Conservation (phyloP, 1,140 invertebrate species). For the Drosophila seguyi region DNA sequence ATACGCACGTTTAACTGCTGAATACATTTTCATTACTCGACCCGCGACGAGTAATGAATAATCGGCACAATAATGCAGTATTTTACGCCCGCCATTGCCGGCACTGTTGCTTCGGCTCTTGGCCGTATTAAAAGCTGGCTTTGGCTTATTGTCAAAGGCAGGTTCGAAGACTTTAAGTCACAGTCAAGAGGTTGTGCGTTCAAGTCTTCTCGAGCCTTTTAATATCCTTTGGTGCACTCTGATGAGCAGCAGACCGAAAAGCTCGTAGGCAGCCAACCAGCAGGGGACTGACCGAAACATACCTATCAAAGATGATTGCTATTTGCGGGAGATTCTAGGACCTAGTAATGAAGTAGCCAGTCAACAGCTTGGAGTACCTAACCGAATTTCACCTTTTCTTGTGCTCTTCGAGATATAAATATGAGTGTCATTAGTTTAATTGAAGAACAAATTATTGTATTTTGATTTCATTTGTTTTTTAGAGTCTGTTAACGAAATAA, state of each 20-base stretch:
- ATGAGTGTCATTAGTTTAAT: neutral
- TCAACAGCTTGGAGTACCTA: neutral
- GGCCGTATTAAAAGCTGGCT: conserved; percentile 30
- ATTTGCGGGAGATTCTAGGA: conserved; percentile 1
- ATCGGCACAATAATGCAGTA: conserved; percentile 65
- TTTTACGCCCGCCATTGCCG: conserved; percentile 31
- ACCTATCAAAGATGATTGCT: conserved; percentile 5
- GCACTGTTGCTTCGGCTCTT: conserved; percentile 19
- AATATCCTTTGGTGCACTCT: conserved; percentile 15
- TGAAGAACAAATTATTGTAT: neutral
- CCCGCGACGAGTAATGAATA: conserved; percentile 73
- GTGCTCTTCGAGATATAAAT: neutral
- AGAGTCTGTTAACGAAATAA: neutral
- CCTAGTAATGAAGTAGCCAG: conserved; percentile 1
- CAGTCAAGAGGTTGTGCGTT: neutral
- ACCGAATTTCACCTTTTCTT: neutral
- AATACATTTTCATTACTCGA: conserved; percentile 79
- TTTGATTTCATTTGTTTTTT: neutral
- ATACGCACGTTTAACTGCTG: conserved; percentile 80
- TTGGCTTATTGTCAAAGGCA: conserved; percentile 21
- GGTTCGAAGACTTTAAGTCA: conserved; percentile 10
- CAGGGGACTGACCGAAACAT: neutral
- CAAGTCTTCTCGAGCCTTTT: conserved; percentile 11
- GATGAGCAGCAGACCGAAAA: conserved; percentile 13
- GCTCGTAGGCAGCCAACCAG: conserved; percentile 2